Base-by-base conservation (phyloP, 2,888 invertebrate species). In the Andrena haemorrhoa region DNA sequence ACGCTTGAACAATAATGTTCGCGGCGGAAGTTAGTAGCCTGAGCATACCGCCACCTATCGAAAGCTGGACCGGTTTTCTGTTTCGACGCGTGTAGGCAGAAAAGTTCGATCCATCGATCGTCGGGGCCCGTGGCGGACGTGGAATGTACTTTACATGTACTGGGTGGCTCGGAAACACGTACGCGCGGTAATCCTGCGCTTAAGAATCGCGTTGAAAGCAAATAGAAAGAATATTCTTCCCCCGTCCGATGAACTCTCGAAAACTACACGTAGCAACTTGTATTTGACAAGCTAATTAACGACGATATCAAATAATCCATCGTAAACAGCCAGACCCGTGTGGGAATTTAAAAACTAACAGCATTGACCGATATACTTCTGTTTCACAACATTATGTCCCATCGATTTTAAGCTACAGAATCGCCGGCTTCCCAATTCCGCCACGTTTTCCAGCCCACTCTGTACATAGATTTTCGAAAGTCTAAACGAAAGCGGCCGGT, bases 1-100 rank as follows among this genome's bases (percentile, higher is more conserved):
- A 86, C 79, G 82, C 68, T 85, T 79, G 82, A 83, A 77, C 68
- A 83, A 84, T 88, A 86, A 86, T 78, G 75, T 82, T 84, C 79
- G 56, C 56, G 84, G 75, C 78, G 79, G 83, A 88, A 88, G 75
- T 82, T 75, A 66, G 41, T 16, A 41, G 75, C 75, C 69, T 20
- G 72, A 79, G 31, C 60, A 63, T 66, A 75, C 65, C 70, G 70
- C 64, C 69, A 65, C 64, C 75, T 83, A 83, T 79, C 86, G 70
- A 79, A 87, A 84, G 33, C 65, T 58, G 78, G 82, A 88, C 88
- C 88, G 88, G 88, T 88, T 88, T 76, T 78, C 75, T 74, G 73
- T 77, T 68, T 69, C 69, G 77, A 58, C 71, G 74, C 31, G 80
- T 79, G 79, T 79, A 80, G 77, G 77, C 66, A 75, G 66, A 77